These are phyloP conservation scores for Chloropsis cyanopogon DNA, from an alignment of 2,113 vertebrate genomes.

Conservation along the genomic window DNA sequence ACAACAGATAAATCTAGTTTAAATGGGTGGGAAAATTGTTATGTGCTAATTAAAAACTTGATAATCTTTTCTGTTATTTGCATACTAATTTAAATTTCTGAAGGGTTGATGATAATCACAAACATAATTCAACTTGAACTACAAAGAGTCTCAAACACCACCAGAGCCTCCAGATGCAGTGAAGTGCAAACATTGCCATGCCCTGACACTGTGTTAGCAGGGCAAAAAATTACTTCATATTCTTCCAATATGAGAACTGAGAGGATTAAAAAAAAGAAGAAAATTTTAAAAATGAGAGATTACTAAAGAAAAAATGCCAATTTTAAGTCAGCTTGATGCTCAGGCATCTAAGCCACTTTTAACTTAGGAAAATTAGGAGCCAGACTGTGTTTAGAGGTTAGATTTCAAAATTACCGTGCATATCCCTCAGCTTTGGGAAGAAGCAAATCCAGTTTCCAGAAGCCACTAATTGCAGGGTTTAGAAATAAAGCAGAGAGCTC, in stretches of 20 bases:
- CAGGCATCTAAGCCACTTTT: background rate
- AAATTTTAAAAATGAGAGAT: too few relatives aligned
- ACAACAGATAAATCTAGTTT: background rate
- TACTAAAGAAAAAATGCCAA: background rate
- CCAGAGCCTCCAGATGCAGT: background rate
- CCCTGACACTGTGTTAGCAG: background rate
- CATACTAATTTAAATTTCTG: constrained; percentile 20
- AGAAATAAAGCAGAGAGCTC: constrained; percentile 23
- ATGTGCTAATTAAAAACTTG: constrained; percentile 16
- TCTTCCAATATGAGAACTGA: background rate
- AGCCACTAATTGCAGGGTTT: constrained; percentile 44
- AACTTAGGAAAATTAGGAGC: background rate
- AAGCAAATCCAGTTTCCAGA: constrained; percentile 43
- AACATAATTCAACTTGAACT: background rate
- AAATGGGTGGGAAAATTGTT: background rate
- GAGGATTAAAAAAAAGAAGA: background rate
- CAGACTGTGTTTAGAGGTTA: background rate
- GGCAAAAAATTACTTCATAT: background rate
- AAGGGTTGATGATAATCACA: constrained; percentile 12
- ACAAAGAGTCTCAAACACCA: background rate
- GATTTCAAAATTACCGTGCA: background rate
- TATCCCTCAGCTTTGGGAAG: background rate
- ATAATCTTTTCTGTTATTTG: background rate
- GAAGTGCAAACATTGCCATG: background rate
- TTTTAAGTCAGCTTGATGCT: background rate